Percentiles rank a stretch among this genome's conserved stretches.
Evolutionary conservation across 2,888 invertebrate genomes (phyloP).

Genomic region (Philopedon plagiatum): DNA sequence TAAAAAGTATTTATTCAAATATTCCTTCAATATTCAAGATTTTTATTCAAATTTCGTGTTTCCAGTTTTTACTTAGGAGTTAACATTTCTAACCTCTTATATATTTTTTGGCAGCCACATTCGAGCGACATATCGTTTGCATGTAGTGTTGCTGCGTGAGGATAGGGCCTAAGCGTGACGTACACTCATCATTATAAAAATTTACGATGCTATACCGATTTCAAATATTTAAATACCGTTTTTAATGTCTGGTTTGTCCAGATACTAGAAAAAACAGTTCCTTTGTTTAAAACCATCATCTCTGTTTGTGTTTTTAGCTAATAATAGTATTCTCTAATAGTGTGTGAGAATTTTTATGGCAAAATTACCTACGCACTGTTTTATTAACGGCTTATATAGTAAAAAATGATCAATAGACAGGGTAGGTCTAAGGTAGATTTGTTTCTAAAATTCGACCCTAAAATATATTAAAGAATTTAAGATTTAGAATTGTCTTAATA

Average conservation of each 20-base stretch:
- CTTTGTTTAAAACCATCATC: not conserved
- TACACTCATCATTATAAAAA: conserved; percentile 1
- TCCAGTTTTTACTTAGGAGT: too few relatives aligned
- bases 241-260: not conserved
- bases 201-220: not conserved
- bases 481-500: too few relatives aligned
- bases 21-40: too few relatives aligned
- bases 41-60: too few relatives aligned
- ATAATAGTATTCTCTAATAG: conserved; percentile 7
- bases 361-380: not conserved
- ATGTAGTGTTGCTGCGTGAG: not conserved
- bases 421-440: not conserved
- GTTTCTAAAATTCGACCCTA: too few relatives aligned
- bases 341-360: conserved; percentile 2
- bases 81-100: too few relatives aligned
- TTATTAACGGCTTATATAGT: conserved; percentile 6
- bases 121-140: too few relatives aligned
- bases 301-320: not conserved
- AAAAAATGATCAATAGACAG: not conserved
- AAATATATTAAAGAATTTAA: too few relatives aligned
- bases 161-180: too few relatives aligned
- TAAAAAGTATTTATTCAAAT: too few relatives aligned
- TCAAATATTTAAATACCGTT: conserved; percentile 5
- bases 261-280: not conserved
- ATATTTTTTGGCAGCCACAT: too few relatives aligned